Evolutionary conservation across 2,797 vertebrate genomes (phyloP), one percentile per base, ranked within the genome.

Genomic region (Diceros bicornis): DNA sequence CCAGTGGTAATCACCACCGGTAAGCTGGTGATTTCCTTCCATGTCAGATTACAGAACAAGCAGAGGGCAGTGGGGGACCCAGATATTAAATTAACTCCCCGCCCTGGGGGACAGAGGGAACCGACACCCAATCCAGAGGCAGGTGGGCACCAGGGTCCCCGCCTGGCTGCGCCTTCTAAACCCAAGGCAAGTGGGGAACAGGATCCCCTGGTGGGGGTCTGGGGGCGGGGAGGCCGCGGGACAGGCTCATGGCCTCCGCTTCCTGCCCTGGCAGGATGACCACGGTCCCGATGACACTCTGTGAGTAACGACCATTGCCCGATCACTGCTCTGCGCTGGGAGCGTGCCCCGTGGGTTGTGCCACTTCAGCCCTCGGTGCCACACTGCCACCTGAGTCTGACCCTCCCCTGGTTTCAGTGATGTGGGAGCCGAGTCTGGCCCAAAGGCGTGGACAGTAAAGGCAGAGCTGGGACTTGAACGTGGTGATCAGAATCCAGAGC

Each of bases 311-410:
- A 12, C 23, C 66, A 2, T 16, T 10, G 17, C 64, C 64, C 62
- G 0, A 6, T 21, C 8, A 1, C 68, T 37, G 4, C 7, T 44
- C 57, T 3, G 17, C 10, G 6, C 7, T 11, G 47, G 10, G 3
- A 20, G 20, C 44, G 18, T 34, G 23, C 50, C 9, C 1, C 0
- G 2, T 5, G 23, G 23, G 3, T 1, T 2, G 5, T 34, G 9
- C 12, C 82, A 34, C 25, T 5, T 34, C 13, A 7, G 29, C 25
- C 17, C 23, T 29, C 16, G 0, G 50, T 0, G 0, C 37, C 27
- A 10, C 2, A 16, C 20, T 8, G 1, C 37, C 7, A 0, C 50
- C 18, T 6, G 23, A 2, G n/a, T 20, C 3, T 0, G 13, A 47
- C 41, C 2, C 3, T 52, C 23, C 34, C 27, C 72, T 20, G 16